Percentiles rank a stretch among this genome's conserved stretches.
Evolutionary conservation across 2,797 vertebrate genomes (phyloP).

Genomic region (Rhynchotus rufescens): DNA sequence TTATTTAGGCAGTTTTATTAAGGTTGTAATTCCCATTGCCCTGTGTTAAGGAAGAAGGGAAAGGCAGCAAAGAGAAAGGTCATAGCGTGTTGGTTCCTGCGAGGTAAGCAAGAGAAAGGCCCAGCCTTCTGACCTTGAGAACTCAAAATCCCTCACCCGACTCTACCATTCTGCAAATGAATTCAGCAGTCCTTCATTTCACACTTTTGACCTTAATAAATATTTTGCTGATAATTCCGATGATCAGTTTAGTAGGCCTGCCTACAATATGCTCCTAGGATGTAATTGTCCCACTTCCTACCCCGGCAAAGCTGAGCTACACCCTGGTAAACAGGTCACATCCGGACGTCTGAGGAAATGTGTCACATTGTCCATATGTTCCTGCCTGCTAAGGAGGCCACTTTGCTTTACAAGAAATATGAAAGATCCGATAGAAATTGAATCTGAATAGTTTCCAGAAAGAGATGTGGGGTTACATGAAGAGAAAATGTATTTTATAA

Average conservation of each 20-base stretch:
- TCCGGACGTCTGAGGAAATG: not conserved
- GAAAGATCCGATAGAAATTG: not conserved
- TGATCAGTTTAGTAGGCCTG: not conserved
- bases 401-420: not conserved
- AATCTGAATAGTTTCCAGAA: not conserved
- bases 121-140: conserved; percentile 15
- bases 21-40: not conserved
- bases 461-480: not conserved
- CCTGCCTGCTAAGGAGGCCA: not conserved
- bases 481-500: not conserved
- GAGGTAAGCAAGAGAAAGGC: conserved; percentile 30
- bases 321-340: not conserved
- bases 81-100: not conserved
- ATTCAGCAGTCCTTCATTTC: not conserved
- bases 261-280: not conserved
- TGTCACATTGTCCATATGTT: not conserved
- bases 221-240: conserved; percentile 20
- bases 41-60: not conserved
- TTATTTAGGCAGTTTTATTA: not conserved
- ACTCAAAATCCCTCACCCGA: not conserved
- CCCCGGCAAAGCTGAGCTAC: not conserved
- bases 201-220: not conserved
- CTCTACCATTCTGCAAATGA: not conserved
- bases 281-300: not conserved
- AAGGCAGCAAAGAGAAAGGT: not conserved